Evolutionary conservation across 2,113 vertebrate genomes (phyloP).

Genomic region (Hemicordylus capensis): DNA sequence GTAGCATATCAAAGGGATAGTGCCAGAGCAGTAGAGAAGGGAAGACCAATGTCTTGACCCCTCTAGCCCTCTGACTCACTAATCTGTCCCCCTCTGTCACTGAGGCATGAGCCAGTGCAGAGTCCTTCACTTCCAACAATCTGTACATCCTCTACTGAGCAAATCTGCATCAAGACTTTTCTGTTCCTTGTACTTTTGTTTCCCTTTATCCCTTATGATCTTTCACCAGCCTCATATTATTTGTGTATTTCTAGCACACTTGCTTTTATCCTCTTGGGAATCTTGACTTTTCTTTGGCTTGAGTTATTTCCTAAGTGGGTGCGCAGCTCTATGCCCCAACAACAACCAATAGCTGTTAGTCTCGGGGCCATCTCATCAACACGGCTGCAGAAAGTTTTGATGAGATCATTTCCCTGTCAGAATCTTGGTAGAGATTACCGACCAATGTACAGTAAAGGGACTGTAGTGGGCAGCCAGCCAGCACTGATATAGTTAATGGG

Average conservation of each 20-base stretch:
- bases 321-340: neutral
- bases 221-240: neutral
- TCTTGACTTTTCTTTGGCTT: neutral
- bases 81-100: too few species aligned
- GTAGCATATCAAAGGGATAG: too few species aligned
- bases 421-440: neutral
- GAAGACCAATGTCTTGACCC: too few species aligned
- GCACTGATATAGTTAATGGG: too few species aligned
- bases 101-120: too few species aligned
- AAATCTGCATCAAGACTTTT: neutral
- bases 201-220: neutral
- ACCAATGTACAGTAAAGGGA: neutral
- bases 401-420: neutral
- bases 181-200: neutral
- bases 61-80: too few species aligned
- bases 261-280: neutral
- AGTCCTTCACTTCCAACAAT: too few species aligned
- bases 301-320: neutral
- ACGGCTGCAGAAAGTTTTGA: neutral
- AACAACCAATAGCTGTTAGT: neutral
- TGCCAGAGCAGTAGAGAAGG: too few species aligned
- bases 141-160: too few species aligned
- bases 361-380: neutral
- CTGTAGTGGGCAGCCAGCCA: too few species aligned
- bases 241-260: neutral